Base-by-base conservation (phyloP, 2,888 invertebrate genomes). In the Onchidella celtica region DNA sequence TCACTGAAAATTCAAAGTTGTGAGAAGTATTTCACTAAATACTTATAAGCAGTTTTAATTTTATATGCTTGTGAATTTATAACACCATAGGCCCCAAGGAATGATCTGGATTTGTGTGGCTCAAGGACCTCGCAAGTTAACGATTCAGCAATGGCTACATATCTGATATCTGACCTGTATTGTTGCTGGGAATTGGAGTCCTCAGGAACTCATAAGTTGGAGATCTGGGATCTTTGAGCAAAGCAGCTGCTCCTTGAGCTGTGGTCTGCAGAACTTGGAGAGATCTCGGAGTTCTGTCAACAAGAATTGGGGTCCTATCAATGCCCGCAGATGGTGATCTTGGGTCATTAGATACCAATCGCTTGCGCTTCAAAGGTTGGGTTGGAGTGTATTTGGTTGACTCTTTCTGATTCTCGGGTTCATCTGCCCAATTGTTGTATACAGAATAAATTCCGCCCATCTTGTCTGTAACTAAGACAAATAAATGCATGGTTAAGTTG, bases 271-370 rank as follows among this genome's bases (percentile, higher is more conserved):
- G 1, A 17, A 27, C 3, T 3, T n/a, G 24, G 3, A 6, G 34
- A 0, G 65, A 0, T 55, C 27, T 66, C 36, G 77, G 77, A n/a
- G 77, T 78, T 40, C n/a, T 78, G 24, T 70, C 68, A 24, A 78
- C 78, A 59, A 78, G 29, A n/a, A 78, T 78, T 9, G 78, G 78
- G 14, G 78, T 78, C 38, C 78, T 69, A 34, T 29, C 6, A 17
- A 78, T 78, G 6, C 38, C n/a, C 17, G 14, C 29, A n/a, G 78
- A 69, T 29, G 78, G 78, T 2, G 78, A 78, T 14, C 78, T 69
- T 17, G 78, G 78, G 36, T 78, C 78, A 17, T 59, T 17, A 9
- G 69, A 17, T 2, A 78, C 70, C 32, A 78, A 27, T 0, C 78
- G 78, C 34, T 68, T 40, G 61, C 70, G 9, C 3, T 24, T 61